Conservation (phyloP, 1,140 invertebrate species). For the Brachionus asplanchnoidis region DNA sequence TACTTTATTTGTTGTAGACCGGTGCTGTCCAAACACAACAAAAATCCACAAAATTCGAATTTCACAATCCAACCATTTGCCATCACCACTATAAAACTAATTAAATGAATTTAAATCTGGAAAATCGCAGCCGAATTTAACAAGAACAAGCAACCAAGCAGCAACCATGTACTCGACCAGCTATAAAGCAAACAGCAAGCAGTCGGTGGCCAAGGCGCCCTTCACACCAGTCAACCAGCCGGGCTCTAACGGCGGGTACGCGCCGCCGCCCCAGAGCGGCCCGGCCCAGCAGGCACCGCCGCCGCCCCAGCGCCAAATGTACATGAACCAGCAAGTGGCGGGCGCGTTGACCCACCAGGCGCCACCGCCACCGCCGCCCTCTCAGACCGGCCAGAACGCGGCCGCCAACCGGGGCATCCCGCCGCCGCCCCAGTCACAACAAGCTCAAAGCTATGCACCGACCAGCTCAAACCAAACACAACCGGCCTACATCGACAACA, state of each 20-base stretch:
- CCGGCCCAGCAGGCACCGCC: neutral
- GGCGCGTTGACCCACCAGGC: neutral
- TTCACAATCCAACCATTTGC: too few species aligned
- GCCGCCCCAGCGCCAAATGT: neutral
- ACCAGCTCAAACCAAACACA: neutral
- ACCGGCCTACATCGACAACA: neutral
- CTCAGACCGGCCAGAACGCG: neutral
- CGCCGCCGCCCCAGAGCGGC: neutral
- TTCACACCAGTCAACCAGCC: neutral
- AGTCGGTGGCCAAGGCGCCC: neutral
- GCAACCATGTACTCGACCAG: neutral
- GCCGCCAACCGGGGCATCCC: neutral
- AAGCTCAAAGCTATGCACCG: neutral
- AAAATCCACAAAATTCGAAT: neutral
- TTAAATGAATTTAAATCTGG: neutral
- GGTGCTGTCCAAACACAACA: neutral
- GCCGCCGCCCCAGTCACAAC: neutral
- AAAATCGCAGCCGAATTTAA: neutral
- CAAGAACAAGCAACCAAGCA: neutral
- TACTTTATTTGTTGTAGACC: neutral
- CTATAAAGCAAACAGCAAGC: neutral
- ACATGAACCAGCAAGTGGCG: neutral
- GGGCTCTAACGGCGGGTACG: neutral
- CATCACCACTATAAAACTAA: neutral
- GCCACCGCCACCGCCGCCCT: neutral